These are phyloP conservation scores for Lumbricus terrestris DNA, from an alignment of 2,888 invertebrate species.

Conservation along the genomic window DNA sequence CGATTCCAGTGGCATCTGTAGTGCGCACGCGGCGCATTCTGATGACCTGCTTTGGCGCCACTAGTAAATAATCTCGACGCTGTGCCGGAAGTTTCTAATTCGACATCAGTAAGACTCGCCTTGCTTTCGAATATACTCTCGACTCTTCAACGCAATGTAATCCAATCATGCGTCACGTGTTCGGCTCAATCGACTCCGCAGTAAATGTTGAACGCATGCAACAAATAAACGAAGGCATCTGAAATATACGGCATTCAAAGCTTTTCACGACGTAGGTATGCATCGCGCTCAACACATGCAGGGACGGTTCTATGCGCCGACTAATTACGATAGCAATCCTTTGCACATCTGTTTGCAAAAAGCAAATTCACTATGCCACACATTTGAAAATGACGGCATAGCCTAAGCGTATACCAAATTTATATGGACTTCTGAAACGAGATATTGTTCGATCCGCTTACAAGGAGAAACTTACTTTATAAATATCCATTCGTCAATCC, in stretches of 20 bases:
- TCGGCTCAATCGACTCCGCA: neutral
- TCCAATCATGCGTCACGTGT: neutral
- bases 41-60: neutral
- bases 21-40: neutral
- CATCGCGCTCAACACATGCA: neutral
- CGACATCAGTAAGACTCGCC: neutral
- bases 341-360: neutral
- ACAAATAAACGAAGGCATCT: neutral
- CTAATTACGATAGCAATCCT: neutral
- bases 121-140: neutral
- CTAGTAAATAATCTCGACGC: neutral
- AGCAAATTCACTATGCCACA: neutral
- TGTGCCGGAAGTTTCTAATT: neutral
- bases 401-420: neutral
- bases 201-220: neutral
- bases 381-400: neutral
- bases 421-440: neutral
- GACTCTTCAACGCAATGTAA: neutral
- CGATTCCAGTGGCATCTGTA: neutral
- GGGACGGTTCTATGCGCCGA: neutral
- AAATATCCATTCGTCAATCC: too few species aligned
- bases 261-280: neutral
- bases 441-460: neutral
- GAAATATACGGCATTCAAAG: slow-evolving; percentile 67
- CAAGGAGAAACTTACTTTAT: neutral